Evolutionary conservation across 2,888 invertebrate genomes (phyloP), one percentile per base, ranked within the genome.

Genomic region (Drosophila hamatofila): DNA sequence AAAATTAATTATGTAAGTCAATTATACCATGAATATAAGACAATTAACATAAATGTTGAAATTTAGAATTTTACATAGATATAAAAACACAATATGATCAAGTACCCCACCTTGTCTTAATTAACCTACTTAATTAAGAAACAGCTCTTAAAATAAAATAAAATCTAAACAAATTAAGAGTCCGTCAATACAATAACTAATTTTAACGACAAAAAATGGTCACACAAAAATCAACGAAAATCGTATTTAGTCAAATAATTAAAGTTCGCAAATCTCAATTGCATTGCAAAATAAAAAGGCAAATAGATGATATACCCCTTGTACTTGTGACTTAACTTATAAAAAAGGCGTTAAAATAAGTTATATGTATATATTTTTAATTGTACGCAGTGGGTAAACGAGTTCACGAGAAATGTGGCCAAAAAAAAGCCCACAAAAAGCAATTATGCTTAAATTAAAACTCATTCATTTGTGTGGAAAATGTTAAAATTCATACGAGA

Each of bases 401-500:
- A 64, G 56, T 74, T 76, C 63, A 57, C 35, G 71, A 54, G 51
- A 57, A 79, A 62, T 63, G 62, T 54, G 59, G 58, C 71, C 30
- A 74, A 68, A 75, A 58, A 65, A 80, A 78, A 68, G 67, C 64
- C 89, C 87, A 76, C 89, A 71, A 81, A 87, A 87, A 87, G 86
- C 86, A 87, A 87, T 87, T 87, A 87, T 90, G 90, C 86, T 87
- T 88, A 86, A 87, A 87, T 87, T 90, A 88, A 87, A 87, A 90
- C 86, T 87, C 86, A 89, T 86, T 86, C 86, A 86, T 90, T 87
- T 90, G 83, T 75, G 83, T 64, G 66, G 68, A 73, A 86, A 83
- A 75, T 77, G 70, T 86, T 73, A 79, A 78, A 82, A 83, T 76
- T 83, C 88, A 88, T 83, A 76, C 67, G 81, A 80, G 76, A 72